Evolutionary conservation across 2,888 invertebrate species (phyloP).

Genomic region (Artemia sinica): DNA sequence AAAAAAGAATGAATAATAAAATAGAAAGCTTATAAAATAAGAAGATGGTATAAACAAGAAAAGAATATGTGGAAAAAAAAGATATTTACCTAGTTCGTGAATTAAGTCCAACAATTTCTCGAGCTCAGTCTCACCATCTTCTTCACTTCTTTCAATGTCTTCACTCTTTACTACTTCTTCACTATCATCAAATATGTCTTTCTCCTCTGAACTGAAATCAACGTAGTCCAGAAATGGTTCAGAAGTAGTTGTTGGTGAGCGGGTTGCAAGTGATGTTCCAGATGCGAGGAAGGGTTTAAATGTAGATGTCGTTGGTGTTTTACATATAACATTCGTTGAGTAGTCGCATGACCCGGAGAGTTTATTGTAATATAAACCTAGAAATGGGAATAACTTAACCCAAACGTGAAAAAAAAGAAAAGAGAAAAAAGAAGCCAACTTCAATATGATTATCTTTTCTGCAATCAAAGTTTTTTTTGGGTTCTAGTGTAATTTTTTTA

Average conservation of each 20-base stretch:
- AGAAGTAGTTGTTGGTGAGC: conserved; percentile 36
- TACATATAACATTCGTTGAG: conserved; percentile 52
- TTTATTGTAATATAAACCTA: conserved; percentile 74
- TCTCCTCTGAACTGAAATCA: conserved; percentile 32
- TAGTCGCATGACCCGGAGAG: conserved; percentile 82
- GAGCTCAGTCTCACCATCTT: conserved; percentile 29
- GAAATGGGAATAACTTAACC: conserved; percentile 19
- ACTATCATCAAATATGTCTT: conserved; percentile 34
- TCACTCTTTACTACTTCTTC: conserved; percentile 36
- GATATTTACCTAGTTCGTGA: conserved; percentile 53
- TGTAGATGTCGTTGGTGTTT: conserved; percentile 32
- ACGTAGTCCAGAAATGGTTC: conserved; percentile 30
- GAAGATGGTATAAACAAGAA: too few relatives aligned
- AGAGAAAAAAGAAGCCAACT: too few relatives aligned
- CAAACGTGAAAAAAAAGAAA: too few relatives aligned
- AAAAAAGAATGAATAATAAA: too few relatives aligned
- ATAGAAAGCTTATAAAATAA: too few relatives aligned
- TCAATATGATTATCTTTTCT: too few relatives aligned
- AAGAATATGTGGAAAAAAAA: too few relatives aligned
- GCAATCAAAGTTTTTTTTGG: too few relatives aligned
- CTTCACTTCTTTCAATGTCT: conserved; percentile 26
- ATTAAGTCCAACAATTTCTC: conserved; percentile 54
- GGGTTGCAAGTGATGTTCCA: conserved; percentile 29
- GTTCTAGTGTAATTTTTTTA: too few relatives aligned
- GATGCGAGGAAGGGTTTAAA: conserved; percentile 18